phyloP scores from a whole-genome alignment of 2,888 invertebrate species.

The Caenorhabditis sulstoni region DNA sequence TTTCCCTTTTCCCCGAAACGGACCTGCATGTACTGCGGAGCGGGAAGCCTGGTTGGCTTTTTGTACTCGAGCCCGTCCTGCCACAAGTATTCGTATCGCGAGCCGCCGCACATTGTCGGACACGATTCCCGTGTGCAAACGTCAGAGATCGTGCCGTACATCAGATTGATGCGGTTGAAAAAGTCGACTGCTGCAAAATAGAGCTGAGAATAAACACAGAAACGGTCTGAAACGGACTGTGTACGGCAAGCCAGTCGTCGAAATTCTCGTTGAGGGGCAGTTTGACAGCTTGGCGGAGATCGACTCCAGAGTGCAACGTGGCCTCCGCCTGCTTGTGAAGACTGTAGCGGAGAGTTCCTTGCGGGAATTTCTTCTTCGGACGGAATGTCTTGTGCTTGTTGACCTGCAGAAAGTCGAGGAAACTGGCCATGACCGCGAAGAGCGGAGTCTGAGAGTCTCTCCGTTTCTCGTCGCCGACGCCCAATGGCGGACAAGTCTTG shows the following conservation, averaged over 20 bases:
- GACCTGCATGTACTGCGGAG: conserved; percentile 87
- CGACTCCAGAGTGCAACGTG: conserved; percentile 91
- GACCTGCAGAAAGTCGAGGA: conserved; percentile 79
- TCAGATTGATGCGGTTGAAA: conserved; percentile 92
- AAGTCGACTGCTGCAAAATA: conserved; percentile 89
- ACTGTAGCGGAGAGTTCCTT: conserved; percentile 90
- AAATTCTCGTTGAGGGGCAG: conserved; percentile 88
- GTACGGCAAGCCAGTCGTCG: conserved; percentile 94
- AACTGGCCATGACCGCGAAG: conserved; percentile 70
- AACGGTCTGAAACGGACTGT: conserved; percentile 84
- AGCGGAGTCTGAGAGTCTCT: conserved; percentile 33
- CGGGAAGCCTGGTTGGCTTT: conserved; percentile 88
- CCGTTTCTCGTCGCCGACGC: conserved; percentile 44
- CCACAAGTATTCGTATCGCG: conserved; percentile 91
- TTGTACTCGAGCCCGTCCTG: conserved; percentile 88
- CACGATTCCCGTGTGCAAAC: conserved; percentile 90
- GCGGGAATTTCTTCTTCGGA: conserved; percentile 90
- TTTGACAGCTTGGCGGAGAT: conserved; percentile 88
- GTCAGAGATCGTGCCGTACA: conserved; percentile 89
- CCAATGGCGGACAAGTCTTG: conserved; percentile 42
- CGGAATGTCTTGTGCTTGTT: conserved; percentile 86
- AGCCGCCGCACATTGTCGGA: conserved; percentile 92
- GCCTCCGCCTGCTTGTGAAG: conserved; percentile 92
- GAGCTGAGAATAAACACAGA: neutral
- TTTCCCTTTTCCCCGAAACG: conserved; percentile 11